A percentile compares a stretch with the other conserved stretches of the same genome.
These are phyloP conservation scores for Torymus aiolomorphi DNA, from an alignment of 2,888 invertebrate genomes.

Conservation along the genomic window DNA sequence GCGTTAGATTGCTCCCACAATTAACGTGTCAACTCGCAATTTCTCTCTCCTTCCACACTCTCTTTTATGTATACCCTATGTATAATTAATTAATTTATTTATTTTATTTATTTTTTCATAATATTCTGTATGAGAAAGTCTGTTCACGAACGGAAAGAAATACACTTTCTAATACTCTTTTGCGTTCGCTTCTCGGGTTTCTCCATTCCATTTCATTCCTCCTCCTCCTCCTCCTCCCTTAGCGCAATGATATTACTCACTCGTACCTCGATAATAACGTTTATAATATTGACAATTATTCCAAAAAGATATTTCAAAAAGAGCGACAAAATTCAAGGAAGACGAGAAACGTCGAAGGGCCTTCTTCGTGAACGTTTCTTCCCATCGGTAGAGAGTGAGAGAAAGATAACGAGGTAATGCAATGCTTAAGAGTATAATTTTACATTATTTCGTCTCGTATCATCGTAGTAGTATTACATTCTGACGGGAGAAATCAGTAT, in stretches of 20 bases:
- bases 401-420: conserved; percentile 25
- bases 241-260: conserved; percentile 26
- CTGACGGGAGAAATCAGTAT: background rate
- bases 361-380: conserved; percentile 37
- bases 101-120: conserved; percentile 7
- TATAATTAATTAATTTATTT: conserved; percentile 27
- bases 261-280: conserved; percentile 34
- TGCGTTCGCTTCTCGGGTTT: background rate
- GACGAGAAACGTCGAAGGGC: conserved; percentile 55
- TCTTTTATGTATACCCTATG: conserved; percentile 27
- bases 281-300: conserved; percentile 45
- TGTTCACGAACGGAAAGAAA: conserved; percentile 35
- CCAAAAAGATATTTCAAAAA: conserved; percentile 46
- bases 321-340: conserved; percentile 56
- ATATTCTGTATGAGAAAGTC: conserved; percentile 41
- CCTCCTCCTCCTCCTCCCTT: background rate
- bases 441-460: background rate
- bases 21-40: conserved; percentile 25
- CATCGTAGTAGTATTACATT: background rate
- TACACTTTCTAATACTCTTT: conserved; percentile 37
- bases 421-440: background rate
- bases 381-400: conserved; percentile 35
- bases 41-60: conserved; percentile 18
- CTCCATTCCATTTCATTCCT: conserved; percentile 1
- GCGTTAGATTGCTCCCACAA: conserved; percentile 21